A percentile compares a stretch with the other conserved stretches of the same genome.
Conservation (phyloP, 30 jellyfish, hydroid and myxozoan species). For the Nemopilema nomurai region DNA sequence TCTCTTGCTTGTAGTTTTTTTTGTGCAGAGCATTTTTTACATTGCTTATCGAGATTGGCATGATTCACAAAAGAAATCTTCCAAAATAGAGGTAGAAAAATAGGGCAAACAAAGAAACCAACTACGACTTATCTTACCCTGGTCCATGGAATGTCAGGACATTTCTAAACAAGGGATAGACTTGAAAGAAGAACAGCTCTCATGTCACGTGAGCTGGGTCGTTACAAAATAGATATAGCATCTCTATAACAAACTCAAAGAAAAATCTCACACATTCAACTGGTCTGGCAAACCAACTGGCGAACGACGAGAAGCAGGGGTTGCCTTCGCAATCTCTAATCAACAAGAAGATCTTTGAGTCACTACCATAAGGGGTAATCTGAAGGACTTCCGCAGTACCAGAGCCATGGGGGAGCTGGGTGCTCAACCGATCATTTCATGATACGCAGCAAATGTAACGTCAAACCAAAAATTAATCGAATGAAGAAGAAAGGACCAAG, state of each 20-base stretch:
- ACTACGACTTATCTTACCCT: neutral
- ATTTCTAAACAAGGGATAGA: neutral
- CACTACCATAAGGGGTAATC: conserved; percentile 1
- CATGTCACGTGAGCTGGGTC: conserved; percentile 16
- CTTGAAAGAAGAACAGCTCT: conserved; percentile 39
- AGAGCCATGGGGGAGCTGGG: conserved; percentile 20
- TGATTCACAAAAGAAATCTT: no score
- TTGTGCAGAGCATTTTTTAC: no score
- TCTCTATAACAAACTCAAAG: conserved; percentile 7
- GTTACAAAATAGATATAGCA: conserved; percentile 21
- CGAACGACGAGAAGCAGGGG: neutral
- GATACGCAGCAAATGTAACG: neutral
- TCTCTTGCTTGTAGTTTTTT: no score
- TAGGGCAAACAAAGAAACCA: neutral
- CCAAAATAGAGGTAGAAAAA: no score
- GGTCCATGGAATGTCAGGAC: neutral
- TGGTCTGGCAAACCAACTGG: conserved; percentile 19
- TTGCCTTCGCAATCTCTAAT: neutral
- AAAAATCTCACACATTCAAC: conserved; percentile 1
- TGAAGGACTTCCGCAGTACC: conserved; percentile 16
- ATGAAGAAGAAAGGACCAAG: neutral
- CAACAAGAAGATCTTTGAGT: neutral
- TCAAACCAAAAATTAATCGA: neutral
- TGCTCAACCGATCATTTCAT: conserved; percentile 23
- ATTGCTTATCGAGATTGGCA: no score